These are phyloP conservation scores for Druon quercuslanigerum DNA, from an alignment of 1,140 invertebrate genomes.

Conservation along the genomic window DNA sequence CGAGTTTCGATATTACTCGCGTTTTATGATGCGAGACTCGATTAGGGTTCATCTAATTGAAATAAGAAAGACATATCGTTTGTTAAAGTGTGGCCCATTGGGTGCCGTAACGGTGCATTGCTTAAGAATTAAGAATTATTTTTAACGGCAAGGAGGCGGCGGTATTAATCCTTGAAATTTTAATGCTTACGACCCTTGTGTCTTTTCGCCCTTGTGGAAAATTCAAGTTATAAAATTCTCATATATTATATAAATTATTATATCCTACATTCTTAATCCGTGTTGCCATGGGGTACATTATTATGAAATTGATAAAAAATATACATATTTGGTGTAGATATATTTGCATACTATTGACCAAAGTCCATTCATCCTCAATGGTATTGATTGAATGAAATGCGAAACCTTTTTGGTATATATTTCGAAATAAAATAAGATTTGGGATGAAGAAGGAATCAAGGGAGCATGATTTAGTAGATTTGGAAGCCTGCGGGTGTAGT, in stretches of 20 bases:
- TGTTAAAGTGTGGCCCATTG: conserved; percentile 36
- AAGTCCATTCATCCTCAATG: no score
- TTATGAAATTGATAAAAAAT: no score
- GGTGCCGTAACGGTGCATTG: conserved; percentile 43
- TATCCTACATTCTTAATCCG: no score
- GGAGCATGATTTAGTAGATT: background rate
- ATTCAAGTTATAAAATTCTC: no score
- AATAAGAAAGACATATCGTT: conserved; percentile 51
- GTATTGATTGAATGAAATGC: background rate
- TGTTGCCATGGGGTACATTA: no score
- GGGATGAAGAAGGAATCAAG: background rate
- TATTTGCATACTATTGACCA: no score
- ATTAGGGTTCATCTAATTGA: conserved; percentile 54
- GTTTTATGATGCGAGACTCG: conserved; percentile 48
- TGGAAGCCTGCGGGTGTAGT: background rate
- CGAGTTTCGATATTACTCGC: conserved; percentile 36
- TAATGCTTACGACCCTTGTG: conserved; percentile 42
- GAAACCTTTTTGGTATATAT: background rate
- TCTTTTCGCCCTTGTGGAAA: background rate
- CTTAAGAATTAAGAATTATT: conserved; percentile 49
- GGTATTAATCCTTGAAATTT: conserved; percentile 55
- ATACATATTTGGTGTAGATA: no score
- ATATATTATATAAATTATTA: no score
- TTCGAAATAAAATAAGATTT: background rate
- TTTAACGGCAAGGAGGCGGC: conserved; percentile 18